These are phyloP conservation scores for Hartigia nigra DNA, from an alignment of 2,888 invertebrate species.

Conservation along the genomic window DNA sequence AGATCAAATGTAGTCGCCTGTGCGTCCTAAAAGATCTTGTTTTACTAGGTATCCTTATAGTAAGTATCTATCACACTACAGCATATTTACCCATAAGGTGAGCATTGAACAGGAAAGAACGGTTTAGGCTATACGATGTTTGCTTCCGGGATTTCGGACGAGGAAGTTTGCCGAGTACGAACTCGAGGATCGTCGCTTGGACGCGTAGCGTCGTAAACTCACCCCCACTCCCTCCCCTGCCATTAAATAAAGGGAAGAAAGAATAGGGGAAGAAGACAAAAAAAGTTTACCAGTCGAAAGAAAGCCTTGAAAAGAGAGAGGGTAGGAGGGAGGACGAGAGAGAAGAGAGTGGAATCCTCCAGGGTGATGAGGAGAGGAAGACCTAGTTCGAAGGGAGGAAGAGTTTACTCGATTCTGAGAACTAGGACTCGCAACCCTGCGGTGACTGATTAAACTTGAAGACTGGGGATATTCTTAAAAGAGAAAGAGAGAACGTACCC, in stretches of 20 bases:
- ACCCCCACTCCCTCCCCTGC: neutral
- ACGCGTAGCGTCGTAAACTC: conserved; percentile 16
- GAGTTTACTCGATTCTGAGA: conserved; percentile 11
- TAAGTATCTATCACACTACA: neutral
- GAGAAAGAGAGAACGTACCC: neutral
- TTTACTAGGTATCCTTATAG: neutral
- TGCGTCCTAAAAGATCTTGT: neutral
- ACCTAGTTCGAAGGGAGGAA: conserved; percentile 2
- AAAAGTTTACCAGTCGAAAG: conserved; percentile 1
- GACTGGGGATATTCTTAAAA: neutral
- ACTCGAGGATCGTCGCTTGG: conserved; percentile 3
- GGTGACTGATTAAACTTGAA: neutral
- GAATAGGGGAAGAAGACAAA: neutral
- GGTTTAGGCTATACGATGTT: conserved; percentile 9
- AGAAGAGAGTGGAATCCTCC: conserved; percentile 8
- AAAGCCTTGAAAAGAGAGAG: neutral
- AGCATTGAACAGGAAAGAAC: conserved; percentile 3
- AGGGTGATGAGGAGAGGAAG: conserved; percentile 9
- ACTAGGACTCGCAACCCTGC: neutral
- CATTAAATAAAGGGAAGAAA: neutral
- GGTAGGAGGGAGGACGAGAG: neutral
- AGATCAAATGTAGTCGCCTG: neutral
- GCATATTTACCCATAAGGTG: neutral
- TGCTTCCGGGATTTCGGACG: neutral
- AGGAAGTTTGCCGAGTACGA: neutral